Percentiles rank a stretch among this genome's conserved stretches.
Evolutionary conservation across 2,797 vertebrate species (phyloP).

Genomic region (Corythornis leucogaster): DNA sequence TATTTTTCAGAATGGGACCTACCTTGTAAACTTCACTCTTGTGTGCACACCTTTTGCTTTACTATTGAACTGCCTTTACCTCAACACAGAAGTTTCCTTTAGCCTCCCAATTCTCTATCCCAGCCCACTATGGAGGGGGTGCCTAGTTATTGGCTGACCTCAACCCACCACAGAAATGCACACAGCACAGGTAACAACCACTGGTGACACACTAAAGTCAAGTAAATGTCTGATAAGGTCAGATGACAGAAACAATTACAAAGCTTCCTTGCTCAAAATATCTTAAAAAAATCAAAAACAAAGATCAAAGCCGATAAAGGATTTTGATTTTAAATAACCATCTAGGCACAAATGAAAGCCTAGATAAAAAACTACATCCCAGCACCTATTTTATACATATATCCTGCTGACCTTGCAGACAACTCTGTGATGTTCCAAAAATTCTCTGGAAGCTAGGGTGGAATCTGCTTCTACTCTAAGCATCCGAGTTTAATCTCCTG

Average conservation of each 20-base stretch:
- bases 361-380: not conserved
- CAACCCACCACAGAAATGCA: too few species aligned
- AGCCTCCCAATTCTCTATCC: not conserved
- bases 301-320: not conserved
- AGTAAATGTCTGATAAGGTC: not conserved
- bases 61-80: not conserved
- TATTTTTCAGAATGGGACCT: not conserved
- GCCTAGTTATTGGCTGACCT: not conserved
- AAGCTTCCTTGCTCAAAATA: not conserved
- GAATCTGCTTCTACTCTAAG: not conserved
- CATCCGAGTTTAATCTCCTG: not conserved
- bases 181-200: not conserved
- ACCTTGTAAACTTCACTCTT: not conserved
- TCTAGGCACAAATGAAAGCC: not conserved
- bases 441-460: not conserved
- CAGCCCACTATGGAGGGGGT: too few species aligned
- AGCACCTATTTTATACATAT: not conserved
- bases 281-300: not conserved
- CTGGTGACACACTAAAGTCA: not conserved
- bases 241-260: not conserved
- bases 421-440: not conserved
- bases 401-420: not conserved
- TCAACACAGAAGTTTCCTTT: not conserved
- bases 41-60: not conserved
- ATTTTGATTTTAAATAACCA: not conserved